These are phyloP conservation scores for Bombyx mandarina DNA, from an alignment of 1,140 invertebrate genomes.

Conservation along the genomic window DNA sequence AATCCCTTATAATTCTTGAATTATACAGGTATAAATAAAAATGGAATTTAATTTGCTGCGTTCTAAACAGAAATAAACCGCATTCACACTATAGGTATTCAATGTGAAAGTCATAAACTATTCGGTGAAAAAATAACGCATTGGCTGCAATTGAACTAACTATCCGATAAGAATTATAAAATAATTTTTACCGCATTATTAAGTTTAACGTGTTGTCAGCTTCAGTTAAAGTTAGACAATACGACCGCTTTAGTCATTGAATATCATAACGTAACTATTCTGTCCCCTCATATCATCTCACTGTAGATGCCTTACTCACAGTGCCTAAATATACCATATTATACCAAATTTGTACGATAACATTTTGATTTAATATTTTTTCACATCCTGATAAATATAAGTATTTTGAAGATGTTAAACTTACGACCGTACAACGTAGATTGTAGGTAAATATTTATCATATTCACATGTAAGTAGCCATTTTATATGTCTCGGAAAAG, in stretches of 20 bases:
- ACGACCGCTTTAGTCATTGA: not conserved
- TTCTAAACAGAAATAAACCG: too few species aligned
- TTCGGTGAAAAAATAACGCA: not conserved
- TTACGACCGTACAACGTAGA: constrained; percentile 15
- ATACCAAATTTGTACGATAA: constrained; percentile 62
- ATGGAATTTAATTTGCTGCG: too few species aligned
- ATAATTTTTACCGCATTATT: not conserved
- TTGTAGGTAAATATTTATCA: constrained; percentile 3
- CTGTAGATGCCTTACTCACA: constrained; percentile 73
- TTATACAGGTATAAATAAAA: too few species aligned
- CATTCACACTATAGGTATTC: too few species aligned
- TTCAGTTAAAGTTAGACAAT: not conserved
- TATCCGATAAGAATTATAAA: not conserved
- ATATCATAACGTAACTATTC: not conserved
- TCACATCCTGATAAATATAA: constrained; percentile 49
- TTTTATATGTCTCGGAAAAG: not conserved
- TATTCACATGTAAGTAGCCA: constrained; percentile 5
- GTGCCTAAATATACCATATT: constrained; percentile 71
- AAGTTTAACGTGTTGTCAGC: not conserved
- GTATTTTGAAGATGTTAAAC: constrained; percentile 32
- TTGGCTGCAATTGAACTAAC: not conserved
- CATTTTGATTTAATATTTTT: constrained; percentile 51
- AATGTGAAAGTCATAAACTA: too few species aligned
- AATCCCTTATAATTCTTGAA: too few species aligned
- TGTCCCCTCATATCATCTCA: constrained; percentile 54